A percentile compares a stretch with the other conserved stretches of the same genome.
Evolutionary conservation across 1,140 invertebrate genomes (phyloP).

Genomic region (Solen grandis): DNA sequence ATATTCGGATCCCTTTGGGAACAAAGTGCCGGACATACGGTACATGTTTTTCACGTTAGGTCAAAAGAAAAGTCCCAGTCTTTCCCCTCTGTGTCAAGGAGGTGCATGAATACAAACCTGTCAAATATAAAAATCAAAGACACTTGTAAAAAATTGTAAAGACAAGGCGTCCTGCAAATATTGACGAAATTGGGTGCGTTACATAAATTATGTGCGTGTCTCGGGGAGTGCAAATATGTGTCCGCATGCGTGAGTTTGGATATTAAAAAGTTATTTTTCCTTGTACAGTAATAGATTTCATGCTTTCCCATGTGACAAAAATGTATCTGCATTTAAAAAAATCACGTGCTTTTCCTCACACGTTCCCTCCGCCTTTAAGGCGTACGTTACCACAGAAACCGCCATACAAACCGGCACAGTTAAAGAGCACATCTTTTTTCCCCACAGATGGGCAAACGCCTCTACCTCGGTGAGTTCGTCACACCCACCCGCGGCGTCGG

Average conservation of each 20-base stretch:
- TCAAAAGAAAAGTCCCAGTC: slow-evolving; percentile 80
- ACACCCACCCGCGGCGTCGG: slow-evolving; percentile 76
- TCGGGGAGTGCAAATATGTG: too few species aligned
- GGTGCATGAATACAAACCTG: slow-evolving; percentile 78
- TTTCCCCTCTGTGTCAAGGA: slow-evolving; percentile 79
- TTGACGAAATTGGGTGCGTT: too few species aligned
- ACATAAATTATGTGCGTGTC: too few species aligned
- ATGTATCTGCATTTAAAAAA: too few species aligned
- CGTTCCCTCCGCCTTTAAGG: too few species aligned
- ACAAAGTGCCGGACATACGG: slow-evolving; percentile 74
- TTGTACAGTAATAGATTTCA: too few species aligned
- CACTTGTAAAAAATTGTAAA: neutral
- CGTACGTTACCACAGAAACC: too few species aligned
- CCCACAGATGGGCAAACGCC: slow-evolving; percentile 73
- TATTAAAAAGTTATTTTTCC: too few species aligned
- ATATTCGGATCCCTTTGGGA: slow-evolving; percentile 79
- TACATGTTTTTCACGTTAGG: slow-evolving; percentile 82
- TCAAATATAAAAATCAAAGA: neutral
- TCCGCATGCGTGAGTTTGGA: too few species aligned
- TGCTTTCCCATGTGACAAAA: too few species aligned
- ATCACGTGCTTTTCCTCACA: too few species aligned
- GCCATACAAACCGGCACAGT: slow-evolving; percentile 81
- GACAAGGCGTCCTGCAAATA: too few species aligned
- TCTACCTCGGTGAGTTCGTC: slow-evolving; percentile 75
- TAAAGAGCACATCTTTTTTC: slow-evolving; percentile 80